phyloP scores from a whole-genome alignment of 1,140 invertebrate genomes.

The Atta texana region DNA sequence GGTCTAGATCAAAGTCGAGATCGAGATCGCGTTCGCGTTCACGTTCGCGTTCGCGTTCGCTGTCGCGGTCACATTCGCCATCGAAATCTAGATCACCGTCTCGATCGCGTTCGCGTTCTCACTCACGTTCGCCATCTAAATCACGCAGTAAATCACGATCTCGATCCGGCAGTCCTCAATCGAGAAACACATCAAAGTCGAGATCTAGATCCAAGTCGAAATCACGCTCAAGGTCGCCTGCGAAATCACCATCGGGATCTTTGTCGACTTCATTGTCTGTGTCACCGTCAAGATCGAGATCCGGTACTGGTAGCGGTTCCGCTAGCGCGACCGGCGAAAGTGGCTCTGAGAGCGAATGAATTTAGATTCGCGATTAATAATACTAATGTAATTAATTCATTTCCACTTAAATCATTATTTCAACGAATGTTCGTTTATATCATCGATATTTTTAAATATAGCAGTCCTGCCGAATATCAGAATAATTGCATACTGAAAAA shows the following conservation, averaged over 20 bases:
- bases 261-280: conserved; percentile 78
- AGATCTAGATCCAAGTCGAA: conserved; percentile 72
- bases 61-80: conserved; percentile 73
- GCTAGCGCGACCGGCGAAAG: conserved; percentile 80
- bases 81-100: conserved; percentile 79
- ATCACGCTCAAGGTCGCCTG: conserved; percentile 76
- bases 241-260: conserved; percentile 80
- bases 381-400: not conserved
- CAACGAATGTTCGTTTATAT: not conserved
- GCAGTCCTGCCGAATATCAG: not conserved
- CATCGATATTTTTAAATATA: not conserved
- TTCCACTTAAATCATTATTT: not conserved
- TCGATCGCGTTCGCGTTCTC: conserved; percentile 77
- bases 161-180: conserved; percentile 73
- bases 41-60: conserved; percentile 52
- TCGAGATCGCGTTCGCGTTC: not conserved
- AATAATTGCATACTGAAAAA: not conserved
- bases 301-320: conserved; percentile 79
- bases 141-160: conserved; percentile 73
- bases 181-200: conserved; percentile 65
- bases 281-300: conserved; percentile 78
- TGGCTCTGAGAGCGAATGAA: conserved; percentile 83
- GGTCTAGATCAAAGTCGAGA: not conserved
- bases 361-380: not conserved
- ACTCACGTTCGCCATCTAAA: conserved; percentile 72